Percentiles rank a stretch among this genome's conserved stretches.
Evolutionary conservation across 1,140 invertebrate genomes (phyloP).

Genomic region (Drosophila littoralis): DNA sequence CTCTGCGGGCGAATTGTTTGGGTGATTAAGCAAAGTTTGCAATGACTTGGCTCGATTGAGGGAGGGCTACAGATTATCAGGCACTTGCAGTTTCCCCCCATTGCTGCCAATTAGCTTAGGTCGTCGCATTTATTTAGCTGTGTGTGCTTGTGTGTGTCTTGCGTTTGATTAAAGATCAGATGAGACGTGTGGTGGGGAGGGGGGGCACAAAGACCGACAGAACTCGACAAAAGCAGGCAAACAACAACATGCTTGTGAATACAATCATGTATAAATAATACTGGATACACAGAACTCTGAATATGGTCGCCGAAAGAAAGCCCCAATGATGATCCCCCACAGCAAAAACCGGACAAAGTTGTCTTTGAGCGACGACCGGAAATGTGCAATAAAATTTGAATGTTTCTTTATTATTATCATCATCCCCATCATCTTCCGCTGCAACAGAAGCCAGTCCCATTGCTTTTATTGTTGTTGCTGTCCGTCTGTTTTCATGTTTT

Average conservation of each 20-base stretch:
- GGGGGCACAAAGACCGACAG: conserved; percentile 14
- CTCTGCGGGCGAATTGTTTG: conserved; percentile 13
- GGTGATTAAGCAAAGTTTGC: conserved; percentile 40
- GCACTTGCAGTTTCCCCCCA: conserved; percentile 24
- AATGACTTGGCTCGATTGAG: conserved; percentile 13
- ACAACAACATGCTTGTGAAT: conserved; percentile 12
- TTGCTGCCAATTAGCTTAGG: conserved; percentile 43
- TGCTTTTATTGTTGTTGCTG: conserved; percentile 37
- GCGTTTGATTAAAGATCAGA: conserved; percentile 35
- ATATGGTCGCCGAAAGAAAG: conserved; percentile 7
- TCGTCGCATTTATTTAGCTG: conserved; percentile 33
- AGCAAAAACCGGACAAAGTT: conserved; percentile 19
- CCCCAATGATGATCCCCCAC: conserved; percentile 23
- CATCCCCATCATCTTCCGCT: conserved; percentile 75
- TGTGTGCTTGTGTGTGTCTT: conserved; percentile 5
- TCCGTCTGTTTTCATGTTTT: conserved; percentile 29
- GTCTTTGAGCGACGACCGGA: conserved; percentile 67
- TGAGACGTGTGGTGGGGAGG: background rate
- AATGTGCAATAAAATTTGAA: conserved; percentile 84
- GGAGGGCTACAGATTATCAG: conserved; percentile 22
- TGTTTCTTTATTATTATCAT: conserved; percentile 83
- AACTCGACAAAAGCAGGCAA: conserved; percentile 30
- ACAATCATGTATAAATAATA: conserved; percentile 35
- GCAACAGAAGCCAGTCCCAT: conserved; percentile 50
- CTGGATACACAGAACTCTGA: conserved; percentile 8